phyloP scores from a whole-genome alignment of 2,797 vertebrate species.

The Poliocrania exsul region DNA sequence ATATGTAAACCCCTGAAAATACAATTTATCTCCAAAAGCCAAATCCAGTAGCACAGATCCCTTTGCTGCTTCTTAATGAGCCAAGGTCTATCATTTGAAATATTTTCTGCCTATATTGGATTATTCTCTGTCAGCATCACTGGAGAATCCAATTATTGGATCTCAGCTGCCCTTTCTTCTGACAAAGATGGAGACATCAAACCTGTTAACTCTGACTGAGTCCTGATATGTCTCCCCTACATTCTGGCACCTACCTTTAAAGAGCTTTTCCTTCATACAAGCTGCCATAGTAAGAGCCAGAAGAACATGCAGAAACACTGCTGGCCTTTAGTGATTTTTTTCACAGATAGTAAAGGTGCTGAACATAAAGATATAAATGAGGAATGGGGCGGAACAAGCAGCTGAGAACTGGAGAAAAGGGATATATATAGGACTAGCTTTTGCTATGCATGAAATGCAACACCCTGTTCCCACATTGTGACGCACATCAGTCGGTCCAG shows the following conservation, averaged over 20 bases:
- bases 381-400: background rate
- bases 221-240: background rate
- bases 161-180: background rate
- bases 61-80: background rate
- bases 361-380: conserved; percentile 8
- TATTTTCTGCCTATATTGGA: background rate
- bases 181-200: conserved; percentile 1
- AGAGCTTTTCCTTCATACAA: background rate
- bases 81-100: background rate
- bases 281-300: background rate
- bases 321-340: background rate
- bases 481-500: conserved; percentile 62
- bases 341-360: background rate
- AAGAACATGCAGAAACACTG: background rate
- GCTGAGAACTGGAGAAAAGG: conserved; percentile 6
- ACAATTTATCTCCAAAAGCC: background rate
- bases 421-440: conserved; percentile 36
- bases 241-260: background rate
- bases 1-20: background rate
- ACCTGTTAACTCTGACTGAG: background rate
- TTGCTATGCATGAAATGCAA: conserved; percentile 66
- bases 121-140: background rate
- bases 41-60: background rate
- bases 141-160: background rate
- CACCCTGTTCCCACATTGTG: conserved; percentile 63